Percentiles rank a stretch among this genome's conserved stretches.
Conservation (phyloP, 2,113 vertebrate genomes). For the Antennarius striatus region DNA sequence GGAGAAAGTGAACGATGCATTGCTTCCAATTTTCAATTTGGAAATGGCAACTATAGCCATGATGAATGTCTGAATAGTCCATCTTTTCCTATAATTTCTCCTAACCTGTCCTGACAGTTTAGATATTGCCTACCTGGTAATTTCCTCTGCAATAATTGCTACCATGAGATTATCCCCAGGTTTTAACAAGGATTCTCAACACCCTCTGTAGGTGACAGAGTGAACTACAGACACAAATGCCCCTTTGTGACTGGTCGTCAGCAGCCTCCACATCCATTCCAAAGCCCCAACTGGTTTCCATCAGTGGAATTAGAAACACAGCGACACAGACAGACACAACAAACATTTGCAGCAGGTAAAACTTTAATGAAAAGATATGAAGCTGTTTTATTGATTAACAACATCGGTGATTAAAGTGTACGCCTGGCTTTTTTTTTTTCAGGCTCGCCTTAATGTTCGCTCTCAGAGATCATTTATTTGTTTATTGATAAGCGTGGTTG, state of each 20-base stretch:
- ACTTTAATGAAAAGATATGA: constrained; percentile 93
- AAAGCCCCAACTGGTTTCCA: constrained; percentile 76
- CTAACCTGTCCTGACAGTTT: constrained; percentile 96
- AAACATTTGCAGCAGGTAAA: constrained; percentile 87
- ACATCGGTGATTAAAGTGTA: constrained; percentile 89
- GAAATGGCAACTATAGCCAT: constrained; percentile 83
- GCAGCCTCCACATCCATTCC: constrained; percentile 86
- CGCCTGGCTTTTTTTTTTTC: constrained; percentile 77
- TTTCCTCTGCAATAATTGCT: constrained; percentile 95
- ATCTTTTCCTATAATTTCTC: constrained; percentile 87
- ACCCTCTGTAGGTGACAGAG: constrained; percentile 99
- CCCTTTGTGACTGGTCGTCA: constrained; percentile 81
- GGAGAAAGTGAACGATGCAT: constrained; percentile 83
- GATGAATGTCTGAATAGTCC: constrained; percentile 95
- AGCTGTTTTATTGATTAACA: constrained; percentile 93
- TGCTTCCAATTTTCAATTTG: constrained; percentile 87
- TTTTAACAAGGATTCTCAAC: constrained; percentile 97
- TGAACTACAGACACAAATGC: constrained; percentile 93
- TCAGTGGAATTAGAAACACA: constrained; percentile 77
- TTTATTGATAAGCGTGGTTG: constrained; percentile 96
- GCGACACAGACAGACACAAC: constrained; percentile 77
- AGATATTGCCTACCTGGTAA: constrained; percentile 96
- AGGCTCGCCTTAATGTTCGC: constrained; percentile 83
- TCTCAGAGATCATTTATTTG: constrained; percentile 93
- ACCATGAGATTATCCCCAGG: constrained; percentile 86